These are phyloP conservation scores for Stegana nigrithorax DNA, from an alignment of 2,888 invertebrate genomes.

Conservation along the genomic window DNA sequence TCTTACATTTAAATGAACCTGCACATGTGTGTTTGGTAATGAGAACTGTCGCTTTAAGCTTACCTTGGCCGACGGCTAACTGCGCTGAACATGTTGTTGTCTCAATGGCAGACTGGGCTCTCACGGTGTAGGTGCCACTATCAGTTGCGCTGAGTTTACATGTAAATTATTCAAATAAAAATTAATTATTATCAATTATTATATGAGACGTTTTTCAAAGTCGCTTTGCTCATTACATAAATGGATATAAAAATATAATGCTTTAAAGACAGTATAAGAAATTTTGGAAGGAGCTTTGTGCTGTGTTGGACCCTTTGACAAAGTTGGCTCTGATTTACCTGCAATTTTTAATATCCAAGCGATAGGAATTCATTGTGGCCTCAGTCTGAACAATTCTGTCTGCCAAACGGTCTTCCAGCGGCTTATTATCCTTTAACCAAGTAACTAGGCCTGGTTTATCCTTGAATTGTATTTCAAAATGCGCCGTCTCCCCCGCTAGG, in stretches of 20 bases:
- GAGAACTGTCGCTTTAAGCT: slow-evolving; percentile 64
- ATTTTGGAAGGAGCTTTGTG: too few relatives aligned
- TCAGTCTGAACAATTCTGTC: slow-evolving; percentile 78
- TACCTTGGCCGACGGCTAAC: slow-evolving; percentile 86
- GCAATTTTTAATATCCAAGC: slow-evolving; percentile 81
- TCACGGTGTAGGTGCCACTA: slow-evolving; percentile 90
- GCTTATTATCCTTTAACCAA: slow-evolving; percentile 91
- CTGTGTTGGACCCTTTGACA: too few relatives aligned
- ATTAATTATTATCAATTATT: too few relatives aligned
- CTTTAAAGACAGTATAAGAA: too few relatives aligned
- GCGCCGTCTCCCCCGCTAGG: slow-evolving; percentile 85
- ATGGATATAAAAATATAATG: too few relatives aligned
- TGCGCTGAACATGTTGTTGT: slow-evolving; percentile 88
- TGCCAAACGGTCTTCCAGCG: slow-evolving; percentile 79
- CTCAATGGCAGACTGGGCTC: slow-evolving; percentile 84
- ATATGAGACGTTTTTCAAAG: too few relatives aligned
- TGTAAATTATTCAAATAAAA: too few relatives aligned
- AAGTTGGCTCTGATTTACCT: slow-evolving; percentile 50
- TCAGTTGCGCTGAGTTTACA: slow-evolving; percentile 74
- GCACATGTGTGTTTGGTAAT: not conserved
- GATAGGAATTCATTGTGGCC: slow-evolving; percentile 74
- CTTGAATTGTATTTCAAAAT: slow-evolving; percentile 82
- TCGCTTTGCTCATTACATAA: too few relatives aligned
- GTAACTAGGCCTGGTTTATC: slow-evolving; percentile 76
- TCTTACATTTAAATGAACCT: not conserved